phyloP scores from a whole-genome alignment of 2,797 vertebrate genomes.

The Loris lydekkerianus region DNA sequence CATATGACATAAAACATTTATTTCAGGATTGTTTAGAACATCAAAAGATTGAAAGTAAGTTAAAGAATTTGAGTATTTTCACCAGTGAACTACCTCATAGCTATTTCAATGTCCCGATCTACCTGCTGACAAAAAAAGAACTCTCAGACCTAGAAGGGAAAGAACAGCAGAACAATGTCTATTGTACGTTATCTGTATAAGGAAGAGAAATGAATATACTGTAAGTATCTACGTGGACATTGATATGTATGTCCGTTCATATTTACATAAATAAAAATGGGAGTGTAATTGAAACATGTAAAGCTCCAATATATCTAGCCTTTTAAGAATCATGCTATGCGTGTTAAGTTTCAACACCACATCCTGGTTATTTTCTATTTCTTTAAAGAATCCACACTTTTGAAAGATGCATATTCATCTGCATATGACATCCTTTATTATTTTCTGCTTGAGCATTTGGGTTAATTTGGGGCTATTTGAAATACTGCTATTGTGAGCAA shows the following conservation, averaged over 20 bases:
- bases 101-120: too few species aligned
- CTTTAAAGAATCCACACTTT: not conserved
- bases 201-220: not conserved
- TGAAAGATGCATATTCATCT: not conserved
- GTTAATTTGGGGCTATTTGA: not conserved
- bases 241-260: not conserved
- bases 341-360: not conserved
- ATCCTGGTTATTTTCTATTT: not conserved
- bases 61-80: not conserved
- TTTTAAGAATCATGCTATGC: not conserved
- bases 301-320: not conserved
- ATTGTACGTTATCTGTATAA: not conserved
- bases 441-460: not conserved
- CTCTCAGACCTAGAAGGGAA: not conserved
- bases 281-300: not conserved
- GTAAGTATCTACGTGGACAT: too few species aligned
- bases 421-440: not conserved
- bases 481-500: not conserved
- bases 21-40: not conserved
- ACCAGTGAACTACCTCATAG: not conserved
- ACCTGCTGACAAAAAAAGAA: not conserved
- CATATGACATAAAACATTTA: not conserved
- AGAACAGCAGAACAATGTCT: not conserved
- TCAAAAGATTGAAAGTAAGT: not conserved
- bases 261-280: not conserved